Evolutionary conservation across 1,140 invertebrate genomes (phyloP), one percentile per base, ranked within the genome.

Genomic region (Tetraneura akinire): DNA sequence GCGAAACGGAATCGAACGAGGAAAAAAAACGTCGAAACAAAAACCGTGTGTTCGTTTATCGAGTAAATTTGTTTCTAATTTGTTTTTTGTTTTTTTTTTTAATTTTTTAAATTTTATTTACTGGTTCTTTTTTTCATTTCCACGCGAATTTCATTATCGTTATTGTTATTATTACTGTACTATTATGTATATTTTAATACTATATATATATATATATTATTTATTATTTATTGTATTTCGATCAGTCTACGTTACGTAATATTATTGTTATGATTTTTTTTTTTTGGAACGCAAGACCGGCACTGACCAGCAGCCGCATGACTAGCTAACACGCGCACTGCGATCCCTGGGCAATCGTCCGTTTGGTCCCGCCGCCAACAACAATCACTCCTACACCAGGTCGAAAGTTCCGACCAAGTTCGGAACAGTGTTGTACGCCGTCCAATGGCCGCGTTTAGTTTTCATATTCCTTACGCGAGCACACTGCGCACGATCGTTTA

Each of bases 261-360:
- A n/a, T n/a, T n/a, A n/a, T n/a, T 57, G 23, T 26, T 13, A 11
- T 23, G 10, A 23, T 57, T 57, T 57, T 23, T 57, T 57, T 68
- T 68, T 74, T 74, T 74, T 57, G 71, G 51, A 74, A 74, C 71
- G 71, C 26, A 42, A 76, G 73, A 76, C 47, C 26, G 21, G 26
- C 14, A 74, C 73, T 76, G 73, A 76, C 51, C 73, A 76, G 73
- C 73, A 76, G 73, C 73, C 73, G 73, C 73, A 76, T 76, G 73
- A 76, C 73, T 76, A 42, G 73, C 53, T 76, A 53, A 76, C 73
- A 53, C 73, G 51, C 73, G 51, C 6, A 76, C 73, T 76, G 73
- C 32, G 32, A 37, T 57, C 51, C 53, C 73, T 57, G 73, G 73
- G 73, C 53, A 37, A 76, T 76, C n/a, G 32, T 76, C 51, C 18